Conservation (phyloP, 2,797 vertebrate species). For the Lateolabrax maculatus region DNA sequence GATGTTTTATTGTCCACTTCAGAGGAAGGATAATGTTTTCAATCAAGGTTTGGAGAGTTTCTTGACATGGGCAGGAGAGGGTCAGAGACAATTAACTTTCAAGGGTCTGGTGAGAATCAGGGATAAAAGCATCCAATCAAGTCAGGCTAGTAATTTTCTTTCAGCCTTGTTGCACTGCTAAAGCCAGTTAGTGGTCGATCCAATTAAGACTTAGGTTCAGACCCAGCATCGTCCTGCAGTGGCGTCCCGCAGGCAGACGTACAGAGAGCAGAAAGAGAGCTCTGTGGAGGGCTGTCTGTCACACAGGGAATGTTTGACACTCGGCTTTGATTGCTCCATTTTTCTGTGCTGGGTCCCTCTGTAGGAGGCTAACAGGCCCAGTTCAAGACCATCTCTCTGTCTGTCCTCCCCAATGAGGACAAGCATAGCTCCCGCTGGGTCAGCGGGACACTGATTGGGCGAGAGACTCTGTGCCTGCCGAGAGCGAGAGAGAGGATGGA, state of each 20-base stretch:
- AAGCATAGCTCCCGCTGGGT: conserved; percentile 54
- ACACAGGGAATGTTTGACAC: conserved; percentile 72
- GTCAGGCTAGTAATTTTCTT: conserved; percentile 61
- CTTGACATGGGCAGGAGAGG: conserved; percentile 51
- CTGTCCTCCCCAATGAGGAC: conserved; percentile 62
- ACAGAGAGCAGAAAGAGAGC: conserved; percentile 39
- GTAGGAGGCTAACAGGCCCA: conserved; percentile 74
- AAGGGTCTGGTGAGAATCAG: conserved; percentile 60
- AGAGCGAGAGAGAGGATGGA: conserved; percentile 54
- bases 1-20: conserved; percentile 64
- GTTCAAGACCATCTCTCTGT: conserved; percentile 51
- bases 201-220: conserved; percentile 71
- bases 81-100: conserved; percentile 73
- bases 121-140: conserved; percentile 76
- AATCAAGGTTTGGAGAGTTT: conserved; percentile 59
- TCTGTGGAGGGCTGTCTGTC: conserved; percentile 60
- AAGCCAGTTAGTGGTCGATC: conserved; percentile 74
- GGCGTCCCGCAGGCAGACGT: conserved; percentile 42
- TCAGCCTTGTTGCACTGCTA: conserved; percentile 45
- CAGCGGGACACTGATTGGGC: conserved; percentile 77
- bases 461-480: conserved; percentile 44
- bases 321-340: conserved; percentile 77
- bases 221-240: conserved; percentile 18
- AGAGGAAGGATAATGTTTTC: conserved; percentile 52
- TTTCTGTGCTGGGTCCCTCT: conserved; percentile 64